These are phyloP conservation scores for Varanus komodoensis DNA, from an alignment of 2,113 vertebrate genomes.

Conservation along the genomic window DNA sequence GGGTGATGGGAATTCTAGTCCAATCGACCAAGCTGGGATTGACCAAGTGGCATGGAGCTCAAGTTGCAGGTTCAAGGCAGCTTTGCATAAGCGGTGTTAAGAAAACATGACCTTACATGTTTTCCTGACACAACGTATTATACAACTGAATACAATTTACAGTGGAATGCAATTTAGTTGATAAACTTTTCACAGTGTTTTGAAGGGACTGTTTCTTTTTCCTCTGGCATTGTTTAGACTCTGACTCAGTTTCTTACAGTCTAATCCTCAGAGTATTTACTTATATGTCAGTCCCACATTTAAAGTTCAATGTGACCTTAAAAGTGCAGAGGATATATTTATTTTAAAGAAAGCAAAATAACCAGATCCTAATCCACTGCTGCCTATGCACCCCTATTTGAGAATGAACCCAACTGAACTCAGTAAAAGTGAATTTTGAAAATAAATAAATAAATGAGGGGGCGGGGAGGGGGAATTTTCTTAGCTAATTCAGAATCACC, in stretches of 20 bases:
- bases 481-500: background rate
- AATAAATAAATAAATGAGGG: background rate
- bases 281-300: background rate
- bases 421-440: background rate
- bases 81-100: background rate
- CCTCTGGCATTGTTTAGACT: too few species aligned
- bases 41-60: background rate
- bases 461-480: background rate
- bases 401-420: background rate
- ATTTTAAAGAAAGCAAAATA: background rate
- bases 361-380: background rate
- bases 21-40: too few species aligned
- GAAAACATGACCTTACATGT: background rate
- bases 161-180: background rate
- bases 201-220: background rate
- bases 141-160: background rate
- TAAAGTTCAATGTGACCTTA: background rate
- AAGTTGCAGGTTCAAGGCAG: background rate
- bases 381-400: background rate
- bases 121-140: background rate
- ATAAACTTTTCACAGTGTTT: background rate
- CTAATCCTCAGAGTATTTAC: background rate
- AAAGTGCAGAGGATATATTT: background rate
- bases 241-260: background rate
- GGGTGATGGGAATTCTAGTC: too few species aligned